phyloP scores from a whole-genome alignment of 2,888 invertebrate species.

The Schizaphis graminum region DNA sequence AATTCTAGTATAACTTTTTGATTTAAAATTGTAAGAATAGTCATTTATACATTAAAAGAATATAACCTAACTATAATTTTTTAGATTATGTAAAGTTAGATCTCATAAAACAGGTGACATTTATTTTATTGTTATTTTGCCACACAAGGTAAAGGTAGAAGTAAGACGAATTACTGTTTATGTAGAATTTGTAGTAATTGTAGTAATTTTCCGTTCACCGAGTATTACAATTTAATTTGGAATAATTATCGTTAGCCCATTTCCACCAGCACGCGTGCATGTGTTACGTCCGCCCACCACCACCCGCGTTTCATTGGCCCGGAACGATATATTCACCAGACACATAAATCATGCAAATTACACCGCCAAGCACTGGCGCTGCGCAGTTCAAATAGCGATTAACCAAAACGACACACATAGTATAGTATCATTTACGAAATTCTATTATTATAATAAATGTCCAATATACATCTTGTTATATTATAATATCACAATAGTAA shows the following conservation, averaged over 20 bases:
- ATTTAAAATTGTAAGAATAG: background rate
- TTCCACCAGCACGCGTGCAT: constrained; percentile 36
- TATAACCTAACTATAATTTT: background rate
- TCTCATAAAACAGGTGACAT: background rate
- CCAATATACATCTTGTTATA: background rate
- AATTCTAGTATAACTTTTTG: background rate
- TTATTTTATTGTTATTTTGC: background rate
- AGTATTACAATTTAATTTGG: constrained; percentile 30
- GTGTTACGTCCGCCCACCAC: constrained; percentile 36
- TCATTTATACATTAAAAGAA: background rate
- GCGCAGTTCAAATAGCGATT: constrained; percentile 52
- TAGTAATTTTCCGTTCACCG: constrained; percentile 11
- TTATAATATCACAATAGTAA: background rate
- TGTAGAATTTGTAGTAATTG: background rate
- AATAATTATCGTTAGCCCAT: constrained; percentile 40
- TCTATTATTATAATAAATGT: background rate
- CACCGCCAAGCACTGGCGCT: background rate
- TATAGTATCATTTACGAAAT: background rate
- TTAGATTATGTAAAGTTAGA: background rate
- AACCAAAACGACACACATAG: background rate
- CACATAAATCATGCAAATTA: constrained; percentile 63
- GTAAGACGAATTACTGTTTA: background rate
- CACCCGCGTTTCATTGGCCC: constrained; percentile 14
- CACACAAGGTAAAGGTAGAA: background rate
- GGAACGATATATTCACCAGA: constrained; percentile 46